Conservation (phyloP, 2,888 invertebrate genomes). For the Xanthostigma xanthostigma region DNA sequence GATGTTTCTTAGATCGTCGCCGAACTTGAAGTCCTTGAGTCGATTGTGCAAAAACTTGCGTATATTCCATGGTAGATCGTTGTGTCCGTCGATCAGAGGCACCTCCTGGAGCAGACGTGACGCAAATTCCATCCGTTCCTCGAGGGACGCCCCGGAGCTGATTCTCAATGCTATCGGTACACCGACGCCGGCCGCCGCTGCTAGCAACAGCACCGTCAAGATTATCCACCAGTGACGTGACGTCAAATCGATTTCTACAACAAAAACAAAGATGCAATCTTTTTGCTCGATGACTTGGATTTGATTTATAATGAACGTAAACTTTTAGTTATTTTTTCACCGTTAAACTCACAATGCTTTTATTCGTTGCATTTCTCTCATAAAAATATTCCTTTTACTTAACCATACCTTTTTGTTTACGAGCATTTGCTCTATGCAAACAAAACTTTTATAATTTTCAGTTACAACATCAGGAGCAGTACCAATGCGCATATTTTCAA, state of each 20-base stretch:
- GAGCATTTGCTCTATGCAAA: too few relatives aligned
- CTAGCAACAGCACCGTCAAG: conserved; percentile 57
- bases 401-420: too few relatives aligned
- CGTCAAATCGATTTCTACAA: conserved; percentile 37
- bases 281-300: too few relatives aligned
- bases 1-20: conserved; percentile 49
- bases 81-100: conserved; percentile 74
- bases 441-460: too few relatives aligned
- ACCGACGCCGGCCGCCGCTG: conserved; percentile 66
- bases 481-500: too few relatives aligned
- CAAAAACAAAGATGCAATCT: conserved; percentile 8
- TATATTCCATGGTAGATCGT: conserved; percentile 84
- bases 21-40: conserved; percentile 66
- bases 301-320: too few relatives aligned
- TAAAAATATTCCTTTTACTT: too few relatives aligned
- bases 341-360: neutral
- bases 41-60: conserved; percentile 79
- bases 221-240: conserved; percentile 64
- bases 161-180: conserved; percentile 65
- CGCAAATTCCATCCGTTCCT: conserved; percentile 59
- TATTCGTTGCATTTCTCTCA: neutral
- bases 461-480: too few relatives aligned
- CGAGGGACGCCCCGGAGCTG: conserved; percentile 59
- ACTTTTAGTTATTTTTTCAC: too few relatives aligned
- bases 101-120: conserved; percentile 59